Evolutionary conservation across 2,113 vertebrate species (phyloP), one percentile per base, ranked within the genome.

Genomic region (Colossoma macropomum): DNA sequence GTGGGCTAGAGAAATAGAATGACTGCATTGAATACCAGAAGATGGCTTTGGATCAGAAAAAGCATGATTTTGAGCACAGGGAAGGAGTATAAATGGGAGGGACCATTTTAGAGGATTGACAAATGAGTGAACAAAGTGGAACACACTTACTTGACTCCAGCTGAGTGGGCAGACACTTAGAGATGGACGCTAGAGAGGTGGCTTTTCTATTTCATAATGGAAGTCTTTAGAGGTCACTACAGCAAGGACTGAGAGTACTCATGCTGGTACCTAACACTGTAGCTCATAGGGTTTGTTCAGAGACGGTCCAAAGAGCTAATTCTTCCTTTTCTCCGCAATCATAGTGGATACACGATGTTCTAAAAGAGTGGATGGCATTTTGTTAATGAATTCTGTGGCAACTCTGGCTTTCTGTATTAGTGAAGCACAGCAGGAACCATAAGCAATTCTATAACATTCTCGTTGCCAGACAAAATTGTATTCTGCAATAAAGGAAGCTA

Each of bases 201-300:
- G 21, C 68, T 71, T 62, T 45, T 71, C n/a, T 38, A 69, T 25
- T 0, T 25, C 19, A 27, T 71, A 71, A 71, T 45, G 38, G 34
- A 4, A 45, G 19, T 41, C 17, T 41, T 45, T 15, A 45, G 23
- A n/a, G 34, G 21, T 3, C 68, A 45, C 25, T 15, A 71, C 68
- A 13, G 9, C 21, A n/a, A n/a, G 34, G 21, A 12, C 68, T 4
- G 32, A 41, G 34, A 71, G 68, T 45, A 8, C 4, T 81, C 84
- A 52, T 89, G 89, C 63, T 13, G 59, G 4, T 62, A 27, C 59
- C 59, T 13, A 11, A 9, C 10, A 13, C 59, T 27, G 11, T 25
- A 62, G 59, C 9, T 62, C 2, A 10, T 62, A 10, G 12, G n/a
- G 27, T 27, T 27, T n/a, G 59, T 62, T 25, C 23, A 27, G 59